A percentile compares a stretch with the other conserved stretches of the same genome.
phyloP scores from a whole-genome alignment of 2,797 vertebrate genomes.

The Trachurus trachurus region DNA sequence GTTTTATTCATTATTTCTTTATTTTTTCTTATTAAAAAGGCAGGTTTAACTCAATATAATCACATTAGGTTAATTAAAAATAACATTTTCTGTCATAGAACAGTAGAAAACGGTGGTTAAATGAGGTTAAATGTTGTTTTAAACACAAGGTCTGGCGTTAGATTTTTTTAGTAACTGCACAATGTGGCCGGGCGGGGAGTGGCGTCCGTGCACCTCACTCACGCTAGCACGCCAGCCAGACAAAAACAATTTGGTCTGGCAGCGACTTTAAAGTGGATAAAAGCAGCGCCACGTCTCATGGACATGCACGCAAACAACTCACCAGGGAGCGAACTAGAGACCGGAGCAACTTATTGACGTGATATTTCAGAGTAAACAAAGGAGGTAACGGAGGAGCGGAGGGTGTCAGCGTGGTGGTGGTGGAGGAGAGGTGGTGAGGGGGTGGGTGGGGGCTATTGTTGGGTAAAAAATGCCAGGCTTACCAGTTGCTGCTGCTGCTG shows the following conservation, averaged over 20 bases:
- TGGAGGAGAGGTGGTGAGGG: fast-evolving
- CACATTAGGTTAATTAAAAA: not conserved
- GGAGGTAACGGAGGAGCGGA: fast-evolving
- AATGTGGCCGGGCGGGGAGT: constrained; percentile 75
- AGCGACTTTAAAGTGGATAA: not conserved
- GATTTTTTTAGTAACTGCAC: constrained; percentile 29
- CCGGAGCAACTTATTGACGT: not conserved
- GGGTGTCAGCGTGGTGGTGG: no score
- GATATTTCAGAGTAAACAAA: not conserved
- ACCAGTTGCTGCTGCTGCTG: constrained; percentile 58
- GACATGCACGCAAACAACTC: not conserved
- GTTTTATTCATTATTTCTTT: constrained; percentile 22
- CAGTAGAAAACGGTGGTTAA: fast-evolving
- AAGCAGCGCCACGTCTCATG: constrained; percentile 46
- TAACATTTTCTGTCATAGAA: not conserved
- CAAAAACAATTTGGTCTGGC: constrained; percentile 66
- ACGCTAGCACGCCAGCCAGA: constrained; percentile 54
- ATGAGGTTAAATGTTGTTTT: not conserved
- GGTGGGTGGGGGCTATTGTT: constrained; percentile 9
- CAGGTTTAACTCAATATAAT: constrained; percentile 1
- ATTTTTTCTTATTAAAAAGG: no score
- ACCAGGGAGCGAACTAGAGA: no score
- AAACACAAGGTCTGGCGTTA: not conserved
- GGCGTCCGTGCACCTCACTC: constrained; percentile 62
- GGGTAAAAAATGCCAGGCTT: constrained; percentile 49